Conservation (phyloP, 35 echinoderm and acorn worm genomes). For the Apostichopus japonicus region DNA sequence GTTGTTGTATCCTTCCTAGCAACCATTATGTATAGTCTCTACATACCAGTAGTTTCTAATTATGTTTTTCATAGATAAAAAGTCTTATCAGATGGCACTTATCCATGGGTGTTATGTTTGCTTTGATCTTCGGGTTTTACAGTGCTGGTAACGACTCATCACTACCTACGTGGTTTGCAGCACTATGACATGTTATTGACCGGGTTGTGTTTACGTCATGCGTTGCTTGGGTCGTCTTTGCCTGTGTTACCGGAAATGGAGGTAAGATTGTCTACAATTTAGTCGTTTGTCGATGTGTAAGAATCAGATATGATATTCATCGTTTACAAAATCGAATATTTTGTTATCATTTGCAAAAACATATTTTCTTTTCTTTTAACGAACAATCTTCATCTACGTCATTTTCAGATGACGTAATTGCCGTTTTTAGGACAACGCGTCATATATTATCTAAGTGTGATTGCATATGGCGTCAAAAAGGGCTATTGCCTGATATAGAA, state of each 20-base stretch:
- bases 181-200: neutral
- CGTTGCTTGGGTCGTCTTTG: conserved; percentile 38
- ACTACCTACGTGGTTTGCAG: neutral
- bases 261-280: neutral
- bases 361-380: too few species aligned
- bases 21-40: neutral
- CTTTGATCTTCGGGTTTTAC: conserved; percentile 32
- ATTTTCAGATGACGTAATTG: too few species aligned
- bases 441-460: too few species aligned
- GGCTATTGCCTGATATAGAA: too few species aligned
- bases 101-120: neutral
- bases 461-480: too few species aligned
- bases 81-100: conserved; percentile 4
- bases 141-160: neutral
- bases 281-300: too few species aligned
- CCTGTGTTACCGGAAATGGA: conserved; percentile 54
- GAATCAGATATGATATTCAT: too few species aligned
- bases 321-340: too few species aligned
- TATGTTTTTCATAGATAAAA: neutral
- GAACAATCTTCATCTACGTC: too few species aligned
- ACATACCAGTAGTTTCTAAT: neutral
- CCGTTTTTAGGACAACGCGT: too few species aligned
- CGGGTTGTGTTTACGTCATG: neutral
- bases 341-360: too few species aligned
- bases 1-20: neutral